Base-by-base conservation (phyloP, 2,888 invertebrate genomes). In the Pogonocherus hispidulus region DNA sequence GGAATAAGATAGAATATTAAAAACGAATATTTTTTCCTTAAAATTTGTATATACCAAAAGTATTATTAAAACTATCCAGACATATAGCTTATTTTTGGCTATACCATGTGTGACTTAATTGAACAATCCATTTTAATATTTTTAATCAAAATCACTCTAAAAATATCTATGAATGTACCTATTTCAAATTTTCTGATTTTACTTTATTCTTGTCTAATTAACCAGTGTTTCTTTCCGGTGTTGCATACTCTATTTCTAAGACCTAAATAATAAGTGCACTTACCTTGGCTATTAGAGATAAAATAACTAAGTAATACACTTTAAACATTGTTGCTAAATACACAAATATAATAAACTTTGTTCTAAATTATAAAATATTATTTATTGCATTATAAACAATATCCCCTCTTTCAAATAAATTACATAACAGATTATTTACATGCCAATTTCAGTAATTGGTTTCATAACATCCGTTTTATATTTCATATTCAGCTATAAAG, bases 381-480 rank as follows among this genome's bases (percentile, higher is more conserved):
- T 49, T 47, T 59, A 59, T 59, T 59, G 59, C 59, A 59, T 46
- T 47, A 32, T 19, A 19, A 57, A 41, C 32, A 6, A 14, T 23
- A 22, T 47, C 59, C 59, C 59, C 32, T 32, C 35, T 49, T 5
- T 20, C 6, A 16, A 11, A 27, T 52, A 62, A 37, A 63, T 69
- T 69, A 69, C 66, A 63, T 69, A 69, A 69, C 54, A 14, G 47
- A 62, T 69, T 64, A 60, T 68, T 64, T 65, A 69, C 66, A 69
- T 69, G 66, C 47, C 52, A 23, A 63, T 69, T 69, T 69, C 69
- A 69, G 49, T 52, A 57, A 62, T 46, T 47, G 32, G 46, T 69
- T 69, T 66, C 69, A 47, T 66, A 66, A 69, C 56, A 69, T 69
- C 66, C 69, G 69, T n/a, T 69, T 69, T 66, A 47, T 35, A 41